A percentile compares a stretch with the other conserved stretches of the same genome.
Evolutionary conservation across 2,113 vertebrate species (phyloP).

Genomic region (Arenaria interpres): DNA sequence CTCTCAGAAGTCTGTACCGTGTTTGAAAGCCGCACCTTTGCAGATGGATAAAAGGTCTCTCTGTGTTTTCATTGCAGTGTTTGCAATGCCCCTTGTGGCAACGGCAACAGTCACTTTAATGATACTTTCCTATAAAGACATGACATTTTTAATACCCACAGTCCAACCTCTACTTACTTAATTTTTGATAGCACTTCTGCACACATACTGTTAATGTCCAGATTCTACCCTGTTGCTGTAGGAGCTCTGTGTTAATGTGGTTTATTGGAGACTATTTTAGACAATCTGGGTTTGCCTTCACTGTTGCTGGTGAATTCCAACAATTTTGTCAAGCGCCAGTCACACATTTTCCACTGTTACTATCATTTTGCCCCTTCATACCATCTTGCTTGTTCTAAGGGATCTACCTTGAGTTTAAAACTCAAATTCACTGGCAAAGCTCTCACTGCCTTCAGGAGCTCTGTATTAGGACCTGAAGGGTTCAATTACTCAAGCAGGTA

Average conservation of each 20-base stretch:
- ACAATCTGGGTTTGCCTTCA: not conserved
- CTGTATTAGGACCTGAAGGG: not conserved
- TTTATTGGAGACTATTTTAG: not conserved
- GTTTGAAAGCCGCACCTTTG: not conserved
- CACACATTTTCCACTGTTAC: not conserved
- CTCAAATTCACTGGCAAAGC: not conserved
- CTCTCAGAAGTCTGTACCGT: not conserved
- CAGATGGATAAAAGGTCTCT: not conserved
- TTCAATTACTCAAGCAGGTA: not conserved
- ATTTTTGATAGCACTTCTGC: not conserved
- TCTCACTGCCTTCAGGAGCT: not conserved
- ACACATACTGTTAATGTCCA: not conserved
- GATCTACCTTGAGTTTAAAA: not conserved
- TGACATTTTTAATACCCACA: not conserved
- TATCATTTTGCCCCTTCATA: not conserved
- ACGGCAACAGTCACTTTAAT: not conserved
- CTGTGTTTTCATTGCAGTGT: not conserved
- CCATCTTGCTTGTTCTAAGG: not conserved
- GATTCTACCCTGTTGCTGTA: not conserved
- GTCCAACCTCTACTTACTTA: not conserved
- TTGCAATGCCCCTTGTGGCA: not conserved
- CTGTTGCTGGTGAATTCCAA: not conserved
- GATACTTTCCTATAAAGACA: not conserved
- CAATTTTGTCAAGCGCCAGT: not conserved
- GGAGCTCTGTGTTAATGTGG: not conserved